phyloP scores from a whole-genome alignment of 2,797 vertebrate species.

The Sebastes kiyomatsui region DNA sequence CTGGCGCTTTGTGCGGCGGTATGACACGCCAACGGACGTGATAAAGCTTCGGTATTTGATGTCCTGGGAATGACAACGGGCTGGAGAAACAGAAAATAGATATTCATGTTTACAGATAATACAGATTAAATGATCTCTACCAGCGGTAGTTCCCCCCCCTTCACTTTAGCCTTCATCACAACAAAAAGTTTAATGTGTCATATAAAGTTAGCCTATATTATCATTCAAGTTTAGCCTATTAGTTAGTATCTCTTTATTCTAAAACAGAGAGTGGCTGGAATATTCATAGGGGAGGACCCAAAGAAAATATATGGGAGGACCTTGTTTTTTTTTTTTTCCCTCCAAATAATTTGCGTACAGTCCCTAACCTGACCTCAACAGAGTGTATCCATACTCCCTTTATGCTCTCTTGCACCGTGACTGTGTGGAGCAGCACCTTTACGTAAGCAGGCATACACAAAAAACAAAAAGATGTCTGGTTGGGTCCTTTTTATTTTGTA shows the following conservation, averaged over 20 bases:
- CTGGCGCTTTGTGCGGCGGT: too few relatives aligned
- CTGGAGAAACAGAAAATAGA: too few relatives aligned
- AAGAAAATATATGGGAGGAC: neutral
- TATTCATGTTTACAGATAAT: too few relatives aligned
- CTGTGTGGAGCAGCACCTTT: slow-evolving; percentile 28
- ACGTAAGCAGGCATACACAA: slow-evolving; percentile 2
- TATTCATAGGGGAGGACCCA: neutral
- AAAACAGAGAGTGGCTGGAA: neutral
- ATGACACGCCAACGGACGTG: too few relatives aligned
- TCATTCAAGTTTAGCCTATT: neutral
- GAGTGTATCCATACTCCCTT: neutral
- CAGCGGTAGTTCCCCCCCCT: neutral
- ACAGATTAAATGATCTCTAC: neutral
- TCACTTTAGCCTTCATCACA: neutral
- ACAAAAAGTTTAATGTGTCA: neutral
- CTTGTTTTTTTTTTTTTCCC: too few relatives aligned
- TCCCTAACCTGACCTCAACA: slow-evolving; percentile 5
- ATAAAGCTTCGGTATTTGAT: too few relatives aligned
- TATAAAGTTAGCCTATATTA: neutral
- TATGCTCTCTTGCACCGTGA: neutral
- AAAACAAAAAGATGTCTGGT: neutral
- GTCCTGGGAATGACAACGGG: too few relatives aligned
- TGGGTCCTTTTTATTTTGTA: slow-evolving; percentile 42
- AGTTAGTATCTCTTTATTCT: neutral
- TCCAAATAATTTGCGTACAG: neutral